Percentiles rank a stretch among this genome's conserved stretches.
phyloP scores from a whole-genome alignment of 2,888 invertebrate genomes.

The Mesorhabditis spiculigera region DNA sequence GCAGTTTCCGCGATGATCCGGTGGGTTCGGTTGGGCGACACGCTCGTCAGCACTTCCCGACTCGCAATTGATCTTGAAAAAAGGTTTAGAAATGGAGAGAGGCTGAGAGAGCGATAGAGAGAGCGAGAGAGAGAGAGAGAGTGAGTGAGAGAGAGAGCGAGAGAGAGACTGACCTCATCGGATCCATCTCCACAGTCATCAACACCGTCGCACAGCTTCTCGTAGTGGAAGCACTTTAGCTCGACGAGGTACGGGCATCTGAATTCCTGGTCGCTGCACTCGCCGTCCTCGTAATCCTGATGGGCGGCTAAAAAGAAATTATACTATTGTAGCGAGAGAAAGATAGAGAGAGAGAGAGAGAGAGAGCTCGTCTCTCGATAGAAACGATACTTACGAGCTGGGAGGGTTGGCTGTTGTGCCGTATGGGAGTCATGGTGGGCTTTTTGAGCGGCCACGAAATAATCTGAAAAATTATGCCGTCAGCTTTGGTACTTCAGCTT shows the following conservation, averaged over 20 bases:
- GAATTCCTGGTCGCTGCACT: constrained; percentile 50
- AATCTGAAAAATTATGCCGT: constrained; percentile 25
- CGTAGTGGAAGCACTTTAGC: constrained; percentile 73
- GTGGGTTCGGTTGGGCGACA: neutral
- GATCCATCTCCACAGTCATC: constrained; percentile 71
- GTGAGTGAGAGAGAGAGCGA: constrained; percentile 5
- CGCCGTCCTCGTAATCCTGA: constrained; percentile 14
- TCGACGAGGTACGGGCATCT: constrained; percentile 36
- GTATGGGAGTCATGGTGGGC: constrained; percentile 15
- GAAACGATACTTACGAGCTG: neutral
- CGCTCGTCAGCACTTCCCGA: constrained; percentile 31
- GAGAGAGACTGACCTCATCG: constrained; percentile 72
- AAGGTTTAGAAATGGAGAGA: neutral
- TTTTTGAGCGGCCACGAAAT: constrained; percentile 38
- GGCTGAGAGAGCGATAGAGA: too few relatives aligned
- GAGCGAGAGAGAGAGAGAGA: too few relatives aligned
- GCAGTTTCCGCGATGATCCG: constrained; percentile 5
- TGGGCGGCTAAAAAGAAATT: constrained; percentile 7
- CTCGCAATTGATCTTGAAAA: constrained; percentile 32
- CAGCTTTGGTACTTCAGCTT: neutral
- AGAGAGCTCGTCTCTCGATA: too few relatives aligned
- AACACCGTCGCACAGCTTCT: constrained; percentile 73
- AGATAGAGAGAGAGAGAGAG: neutral
- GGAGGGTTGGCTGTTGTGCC: constrained; percentile 9
- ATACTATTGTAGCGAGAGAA: neutral